Base-by-base conservation (phyloP, 2,113 vertebrate genomes). In the Hymenochirus boettgeri region DNA sequence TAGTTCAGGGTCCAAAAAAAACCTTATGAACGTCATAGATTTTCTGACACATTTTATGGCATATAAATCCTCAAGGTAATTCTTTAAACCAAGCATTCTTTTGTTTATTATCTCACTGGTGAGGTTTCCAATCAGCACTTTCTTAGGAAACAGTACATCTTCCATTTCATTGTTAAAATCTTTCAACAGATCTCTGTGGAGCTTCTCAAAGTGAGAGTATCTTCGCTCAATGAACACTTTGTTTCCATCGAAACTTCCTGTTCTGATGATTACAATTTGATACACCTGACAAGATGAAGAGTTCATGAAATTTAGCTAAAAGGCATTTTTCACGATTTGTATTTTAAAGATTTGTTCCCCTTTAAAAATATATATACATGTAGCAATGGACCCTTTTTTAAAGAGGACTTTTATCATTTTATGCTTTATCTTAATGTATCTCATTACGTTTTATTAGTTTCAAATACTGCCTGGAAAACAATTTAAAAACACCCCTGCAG, bases 141-240 rank as follows among this genome's bases (percentile, higher is more conserved):
- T 97, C 33, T 75, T 85, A 22, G 96, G 94, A 33, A 97, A 88
- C 23, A 50, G 29, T 19, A 95, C 67, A 2, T 95, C 94, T 73
- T 98, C 94, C 64, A 98, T 82, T 81, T 98, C 94, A 47, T 92
- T 93, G 0, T 70, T 47, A 58, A 95, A 94, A 31, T 90, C 83
- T 59, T 84, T 78, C 51, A 85, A 78, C 8, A 98, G 88, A 46
- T 70, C 72, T 13, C 84, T 85, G 71, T 97, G 94, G 42, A 98
- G 79, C 59, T 29, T 76, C 66, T 77, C 82, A 29, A 98, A 97
- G 80, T 98, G 91, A 0, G 88, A 93, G 7, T 95, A 97, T 62
- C 96, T 91, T 2, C 96, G 77, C 15, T 94, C 92, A 33, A 96
- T 82, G 2, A 84, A 62, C 11, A 90, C 90, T 3, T 82, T 87